Base-by-base conservation (phyloP, 92 coral and sea anemone genomes). In the Montipora capitata region DNA sequence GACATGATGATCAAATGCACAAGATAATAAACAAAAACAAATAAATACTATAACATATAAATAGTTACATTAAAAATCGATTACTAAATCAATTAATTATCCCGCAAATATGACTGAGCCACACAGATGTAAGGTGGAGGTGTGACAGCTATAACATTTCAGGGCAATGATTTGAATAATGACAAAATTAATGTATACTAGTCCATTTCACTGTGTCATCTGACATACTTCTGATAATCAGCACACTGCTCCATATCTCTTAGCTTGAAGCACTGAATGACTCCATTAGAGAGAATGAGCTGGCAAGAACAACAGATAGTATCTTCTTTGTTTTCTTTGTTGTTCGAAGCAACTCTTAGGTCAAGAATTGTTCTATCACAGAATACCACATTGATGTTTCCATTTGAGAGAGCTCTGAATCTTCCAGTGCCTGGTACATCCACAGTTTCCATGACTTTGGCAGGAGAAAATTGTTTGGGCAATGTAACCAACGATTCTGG, bases 321-420 rank as follows among this genome's bases (percentile, higher is more conserved):
- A 45, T 86, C 73, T 15, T 15, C 67, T 7, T 72, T 58, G 20
- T 17, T 42, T 61, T 20, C 62, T 44, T 78, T 76, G 9, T 48
- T 17, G 49, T 59, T 43, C 48, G 68, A 80, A 52, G 74, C 70
- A 20, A 88, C 40, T 58, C 64, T 77, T 43, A 92, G 85, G 67
- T 93, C 91, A n/a, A 96, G 86, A n/a, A 95, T 85, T 51, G 98
- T 81, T 76, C 98, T 92, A 90, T 96, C 98, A 65, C 82, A 85
- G 83, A 96, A 96, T 38, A 86, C 91, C 15, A 92, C 81, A 65
- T 78, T 96, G 43, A 96, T 85, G 76, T 84, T 89, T 45, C 98
- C 98, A 85, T 91, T 95, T 20, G 97, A 95, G 85, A 92, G 94
- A 18, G 93, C 98, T 82, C 87, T 93, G 85, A 96, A 96, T 42